Percentiles rank a stretch among this genome's conserved stretches.
Evolutionary conservation across 1,140 invertebrate species (phyloP).

Genomic region (Onthophagus taurus): DNA sequence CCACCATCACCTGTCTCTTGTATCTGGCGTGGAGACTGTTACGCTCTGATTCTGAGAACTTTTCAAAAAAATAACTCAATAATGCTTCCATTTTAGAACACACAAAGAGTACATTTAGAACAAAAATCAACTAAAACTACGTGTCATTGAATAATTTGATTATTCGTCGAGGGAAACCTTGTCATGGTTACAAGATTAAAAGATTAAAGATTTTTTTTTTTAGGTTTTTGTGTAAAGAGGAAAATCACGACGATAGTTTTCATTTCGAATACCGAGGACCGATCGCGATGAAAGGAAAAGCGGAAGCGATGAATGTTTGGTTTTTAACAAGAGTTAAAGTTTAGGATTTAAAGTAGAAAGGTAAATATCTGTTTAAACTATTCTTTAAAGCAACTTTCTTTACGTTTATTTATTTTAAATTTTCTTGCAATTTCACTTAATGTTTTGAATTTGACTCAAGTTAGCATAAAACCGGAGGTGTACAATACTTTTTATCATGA

Average conservation of each 20-base stretch:
- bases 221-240: conserved; percentile 71
- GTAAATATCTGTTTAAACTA: background rate
- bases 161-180: background rate
- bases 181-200: background rate
- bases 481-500: too few species aligned
- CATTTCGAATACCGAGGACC: conserved; percentile 79
- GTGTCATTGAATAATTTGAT: too few species aligned
- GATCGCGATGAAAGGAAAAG: conserved; percentile 88
- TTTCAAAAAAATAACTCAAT: conserved; percentile 60
- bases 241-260: conserved; percentile 81
- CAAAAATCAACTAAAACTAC: too few species aligned
- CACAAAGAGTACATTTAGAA: too few species aligned
- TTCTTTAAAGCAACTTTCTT: too few species aligned
- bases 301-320: conserved; percentile 92
- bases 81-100: conserved; percentile 50
- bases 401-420: too few species aligned
- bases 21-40: conserved; percentile 52
- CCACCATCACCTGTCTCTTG: conserved; percentile 52
- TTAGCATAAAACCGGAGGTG: too few species aligned
- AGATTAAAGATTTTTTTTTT: conserved; percentile 18
- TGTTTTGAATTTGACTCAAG: too few species aligned
- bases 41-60: conserved; percentile 52
- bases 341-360: background rate
- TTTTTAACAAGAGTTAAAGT: conserved; percentile 57
- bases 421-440: too few species aligned